Base-by-base conservation (phyloP, 2,797 vertebrate species). In the Otolemur crassicaudatus region DNA sequence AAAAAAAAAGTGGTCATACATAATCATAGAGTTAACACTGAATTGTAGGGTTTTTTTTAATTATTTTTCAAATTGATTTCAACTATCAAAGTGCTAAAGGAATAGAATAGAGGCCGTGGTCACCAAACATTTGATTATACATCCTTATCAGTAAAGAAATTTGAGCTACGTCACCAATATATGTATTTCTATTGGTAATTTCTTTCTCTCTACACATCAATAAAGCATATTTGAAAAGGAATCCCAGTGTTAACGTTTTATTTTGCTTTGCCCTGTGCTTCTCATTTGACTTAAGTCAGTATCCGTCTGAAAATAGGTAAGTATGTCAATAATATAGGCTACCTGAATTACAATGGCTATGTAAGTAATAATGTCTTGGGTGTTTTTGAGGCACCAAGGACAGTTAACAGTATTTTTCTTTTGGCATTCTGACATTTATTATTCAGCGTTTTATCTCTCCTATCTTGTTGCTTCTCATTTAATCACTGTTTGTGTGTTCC, bases 11-110 rank as follows among this genome's bases (percentile, higher is more conserved):
- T 3, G 14, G 23, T 87, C 77, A 8, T 12, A 49, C 27, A 8
- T 53, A 72, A 86, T n/a, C n/a, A 17, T 40, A 22, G 34, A 34
- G 43, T 67, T 67, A n/a, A 25, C 17, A 29, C 8, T 6, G 7
- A 34, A 31, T 23, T 76, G 10, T 22, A 53, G n/a, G 12, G 29
- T 46, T 63, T 85, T n/a, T 19, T n/a, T n/a, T n/a, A n/a, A 53
- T 91, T 85, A n/a, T 53, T 91, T 85, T 34, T 85, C 22, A 85
- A 81, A 73, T 85, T 73, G 37, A 70, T 82, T 40, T n/a, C 25
- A 83, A 60, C 19, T 65, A 23, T 84, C 19, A 69, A 70, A 19
- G 4, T 76, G 37, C 31, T 87, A 2, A 89, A 90, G 43, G 9
- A 90, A 84, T 81, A 53, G 60, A 80, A 53, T 11, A 72, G 46